Base-by-base conservation (phyloP, 2,888 invertebrate genomes). In the Amphipoea oculea region DNA sequence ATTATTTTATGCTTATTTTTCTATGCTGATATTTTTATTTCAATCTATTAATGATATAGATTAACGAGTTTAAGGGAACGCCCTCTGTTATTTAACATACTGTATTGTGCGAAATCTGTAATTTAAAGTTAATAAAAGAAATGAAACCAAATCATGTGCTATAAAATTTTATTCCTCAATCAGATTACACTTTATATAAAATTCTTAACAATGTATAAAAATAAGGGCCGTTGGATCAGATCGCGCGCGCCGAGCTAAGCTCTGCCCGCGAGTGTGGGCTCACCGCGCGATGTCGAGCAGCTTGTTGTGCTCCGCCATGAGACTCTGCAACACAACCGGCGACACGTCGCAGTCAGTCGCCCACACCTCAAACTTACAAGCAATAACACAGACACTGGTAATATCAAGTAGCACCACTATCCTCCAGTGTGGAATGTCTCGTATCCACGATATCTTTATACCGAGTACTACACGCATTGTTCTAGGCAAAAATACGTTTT, bases 241-340 rank as follows among this genome's bases (percentile, higher is more conserved):
- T 12, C 36, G 45, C 11, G 68, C 84, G 68, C 73, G 51, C 76
- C 54, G 0, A 66, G 74, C 76, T 20, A 4, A 45, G 65, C 57
- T 36, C 73, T 54, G 87, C 87, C 86, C 85, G 89, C 42, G 4
- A 17, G 3, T 0, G 7, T 20, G 0, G 17, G 3, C 48, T 94
- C 93, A 94, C 88, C 93, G 93, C 84, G 86, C 87, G 89, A 91
- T 92, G 86, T 94, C 96, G 76, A 97, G 95, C 91, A 97, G 93
- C 89, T 97, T 96, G 95, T 97, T 97, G 95, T 97, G 97, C 86
- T 97, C 97, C 85, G 91, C 94, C 97, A 97, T 97, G 90, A 97
- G 95, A 85, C 97, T 97, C 97, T 97, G 97, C 83, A 97, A 97
- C 87, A 90, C 67, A 82, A 87, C 65, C 70, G 62, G 5, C 62